Evolutionary conservation across 2,888 invertebrate species (phyloP), one percentile per base, ranked within the genome.

Genomic region (Tachina fera): DNA sequence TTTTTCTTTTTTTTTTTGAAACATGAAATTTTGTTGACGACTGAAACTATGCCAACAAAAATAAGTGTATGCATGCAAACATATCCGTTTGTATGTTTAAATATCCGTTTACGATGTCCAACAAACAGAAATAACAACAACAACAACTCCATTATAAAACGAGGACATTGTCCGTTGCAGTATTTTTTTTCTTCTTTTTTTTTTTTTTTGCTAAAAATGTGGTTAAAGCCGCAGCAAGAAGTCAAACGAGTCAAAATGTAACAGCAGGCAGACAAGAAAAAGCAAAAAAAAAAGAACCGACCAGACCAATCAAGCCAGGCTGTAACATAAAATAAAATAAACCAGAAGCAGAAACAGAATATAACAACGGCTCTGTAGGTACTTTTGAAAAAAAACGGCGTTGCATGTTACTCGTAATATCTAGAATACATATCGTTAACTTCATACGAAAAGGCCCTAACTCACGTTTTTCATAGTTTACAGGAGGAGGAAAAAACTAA

Each of bases 111-210:
- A 61, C 31, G 53, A 56, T 60, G 53, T 61, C 43, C 49, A 63
- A 14, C 75, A 43, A 49, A 16, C 56, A 47, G 14, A 58, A 74
- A 43, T n/a, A 63, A 63, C n/a, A 61, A 67, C 51, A 31, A 56
- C n/a, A 45, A 71, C 19, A 60, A 47, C 16, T 58, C 51, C 22
- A 43, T 49, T 58, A 56, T 45, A 65, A 70, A 85, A 74, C 77
- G 84, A 85, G 84, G 81, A 85, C 81, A 81, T 77, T 85, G 81
- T 85, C 84, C 81, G 81, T 85, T 81, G 77, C 77, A 74, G 71
- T 70, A 74, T 81, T 74, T 77, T 77, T 67, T 65, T 14, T 14
- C 13, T n/a, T n/a, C n/a, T n/a, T n/a, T n/a, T n/a, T 56, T 22
- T 31, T 3, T 31, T 31, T 31, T 4, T 31, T 31, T 31, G 31